Conservation (phyloP, 2,797 vertebrate species). For the Platalea minor region DNA sequence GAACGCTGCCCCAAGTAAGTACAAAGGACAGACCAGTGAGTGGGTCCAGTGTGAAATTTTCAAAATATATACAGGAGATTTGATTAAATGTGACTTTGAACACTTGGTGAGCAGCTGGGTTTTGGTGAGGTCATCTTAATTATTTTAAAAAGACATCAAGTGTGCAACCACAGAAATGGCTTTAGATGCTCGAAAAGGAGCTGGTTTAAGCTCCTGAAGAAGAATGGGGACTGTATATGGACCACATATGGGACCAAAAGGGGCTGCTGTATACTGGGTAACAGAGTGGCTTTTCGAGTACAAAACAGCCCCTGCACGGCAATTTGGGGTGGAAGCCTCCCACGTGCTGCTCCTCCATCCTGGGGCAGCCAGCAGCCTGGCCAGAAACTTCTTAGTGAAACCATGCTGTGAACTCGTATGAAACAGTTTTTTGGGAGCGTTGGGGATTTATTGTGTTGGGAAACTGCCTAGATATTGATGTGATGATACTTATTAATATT, state of each 20-base stretch:
- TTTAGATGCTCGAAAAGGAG: accelerated
- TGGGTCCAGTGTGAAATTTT: accelerated
- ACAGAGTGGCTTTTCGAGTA: accelerated
- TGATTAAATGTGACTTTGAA: accelerated
- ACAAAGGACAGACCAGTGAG: not conserved
- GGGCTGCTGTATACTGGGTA: accelerated
- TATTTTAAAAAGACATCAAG: accelerated
- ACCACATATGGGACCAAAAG: accelerated
- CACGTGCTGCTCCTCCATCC: not conserved
- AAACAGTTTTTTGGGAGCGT: accelerated
- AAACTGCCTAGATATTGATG: not conserved
- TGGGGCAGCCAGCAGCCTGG: not conserved
- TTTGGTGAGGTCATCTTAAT: not conserved
- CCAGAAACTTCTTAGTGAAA: not conserved
- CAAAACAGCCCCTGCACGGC: accelerated
- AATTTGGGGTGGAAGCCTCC: not conserved
- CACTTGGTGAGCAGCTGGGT: accelerated
- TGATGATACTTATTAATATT: accelerated
- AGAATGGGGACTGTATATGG: accelerated
- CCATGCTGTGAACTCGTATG: accelerated
- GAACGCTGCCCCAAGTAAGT: accelerated
- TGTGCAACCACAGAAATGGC: accelerated
- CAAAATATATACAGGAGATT: accelerated
- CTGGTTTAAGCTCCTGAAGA: not conserved
- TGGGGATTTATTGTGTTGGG: not conserved